These are phyloP conservation scores for Lethocerus indicus DNA, from an alignment of 1,140 invertebrate species.

Conservation along the genomic window DNA sequence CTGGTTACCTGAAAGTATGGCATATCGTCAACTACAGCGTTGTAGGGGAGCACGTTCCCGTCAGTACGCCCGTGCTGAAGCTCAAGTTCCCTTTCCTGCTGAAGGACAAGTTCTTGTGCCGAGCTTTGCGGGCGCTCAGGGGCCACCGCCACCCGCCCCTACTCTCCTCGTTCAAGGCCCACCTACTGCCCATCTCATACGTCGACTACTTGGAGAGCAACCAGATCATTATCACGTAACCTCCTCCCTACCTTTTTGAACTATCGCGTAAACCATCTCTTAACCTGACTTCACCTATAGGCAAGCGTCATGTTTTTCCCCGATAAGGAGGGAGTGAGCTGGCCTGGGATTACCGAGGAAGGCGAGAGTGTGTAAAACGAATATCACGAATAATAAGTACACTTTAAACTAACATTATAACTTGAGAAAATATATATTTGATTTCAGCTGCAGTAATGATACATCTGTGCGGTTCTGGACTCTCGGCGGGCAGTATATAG, in stretches of 20 bases:
- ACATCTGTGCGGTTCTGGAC: constrained; percentile 50
- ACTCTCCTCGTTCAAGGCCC: constrained; percentile 42
- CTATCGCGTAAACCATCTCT: no score
- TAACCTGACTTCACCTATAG: no score
- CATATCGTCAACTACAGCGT: constrained; percentile 39
- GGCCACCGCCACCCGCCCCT: constrained; percentile 41
- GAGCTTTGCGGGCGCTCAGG: constrained; percentile 39
- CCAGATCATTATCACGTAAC: constrained; percentile 11
- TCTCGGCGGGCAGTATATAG: constrained; percentile 43
- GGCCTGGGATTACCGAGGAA: no score
- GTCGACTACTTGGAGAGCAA: constrained; percentile 36
- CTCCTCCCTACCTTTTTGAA: no score
- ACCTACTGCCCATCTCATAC: constrained; percentile 36
- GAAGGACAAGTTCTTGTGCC: constrained; percentile 35
- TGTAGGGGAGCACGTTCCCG: constrained; percentile 18
- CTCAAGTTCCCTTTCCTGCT: constrained; percentile 51
- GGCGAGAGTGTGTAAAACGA: no score
- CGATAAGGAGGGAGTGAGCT: no score
- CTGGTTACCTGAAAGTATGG: constrained; percentile 57
- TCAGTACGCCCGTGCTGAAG: constrained; percentile 36
- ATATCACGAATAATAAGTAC: no score
- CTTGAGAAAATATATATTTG: no score
- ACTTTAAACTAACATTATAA: no score
- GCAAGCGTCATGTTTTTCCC: no score
- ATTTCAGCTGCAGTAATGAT: constrained; percentile 45